Evolutionary conservation across 2,113 vertebrate genomes (phyloP), one percentile per base, ranked within the genome.

Genomic region (Toxotes jaculatrix): DNA sequence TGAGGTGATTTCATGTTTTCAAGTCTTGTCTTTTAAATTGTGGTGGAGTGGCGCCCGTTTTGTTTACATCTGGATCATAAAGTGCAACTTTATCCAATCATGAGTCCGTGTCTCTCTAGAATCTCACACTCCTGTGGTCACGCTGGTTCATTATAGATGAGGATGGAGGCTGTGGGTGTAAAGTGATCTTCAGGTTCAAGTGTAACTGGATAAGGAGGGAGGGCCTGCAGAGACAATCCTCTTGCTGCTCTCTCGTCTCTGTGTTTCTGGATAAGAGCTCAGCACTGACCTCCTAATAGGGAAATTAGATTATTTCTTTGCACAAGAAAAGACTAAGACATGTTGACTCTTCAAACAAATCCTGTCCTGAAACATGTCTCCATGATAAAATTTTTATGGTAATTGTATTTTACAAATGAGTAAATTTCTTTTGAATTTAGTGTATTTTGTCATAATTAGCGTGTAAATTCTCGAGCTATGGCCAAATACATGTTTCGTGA

Each of bases 111-210:
- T 61, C 51, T 72, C 51, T 67, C 27, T 36, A 4, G 12, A 27
- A 45, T 31, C 34, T 32, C 38, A 14, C 49, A n/a, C 69, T 47
- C 27, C 47, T 63, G 72, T 12, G 80, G 77, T 74, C 80, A 71
- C 66, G 21, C 72, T 78, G 65, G 36, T 94, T 77, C 77, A 93
- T 94, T 91, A 93, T 94, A 80, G 81, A 94, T 93, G 91, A 91
- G 77, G 78, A 53, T 3, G 63, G 38, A 42, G 11, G 34, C 70
- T 27, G 72, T 61, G 63, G 62, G 66, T 86, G 90, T 86, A 85
- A 89, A 77, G 77, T 70, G 82, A 93, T 88, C 88, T 40, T 61
- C 61, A 43, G 79, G 78, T 76, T 79, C 43, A 69, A 80, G 82
- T 86, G 92, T 91, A 93, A 94, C 91, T 65, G 77, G 90, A 93